Conservation (phyloP, 2,888 invertebrate genomes). For the Leptopilina syphax region DNA sequence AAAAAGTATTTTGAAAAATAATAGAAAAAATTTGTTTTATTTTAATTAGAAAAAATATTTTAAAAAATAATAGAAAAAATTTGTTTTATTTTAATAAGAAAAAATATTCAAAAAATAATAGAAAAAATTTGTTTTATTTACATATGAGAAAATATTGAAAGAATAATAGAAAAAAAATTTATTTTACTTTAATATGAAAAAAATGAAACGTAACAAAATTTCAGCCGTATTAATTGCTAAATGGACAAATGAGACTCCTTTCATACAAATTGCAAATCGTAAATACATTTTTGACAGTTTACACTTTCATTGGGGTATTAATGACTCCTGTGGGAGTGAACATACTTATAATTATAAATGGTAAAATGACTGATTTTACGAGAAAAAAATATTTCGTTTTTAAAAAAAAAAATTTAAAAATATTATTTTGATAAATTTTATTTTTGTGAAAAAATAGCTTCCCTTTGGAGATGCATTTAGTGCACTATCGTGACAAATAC, state of each 20-base stretch:
- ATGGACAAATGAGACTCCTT: background rate
- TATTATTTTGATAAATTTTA: background rate
- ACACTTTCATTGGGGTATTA: conserved; percentile 13
- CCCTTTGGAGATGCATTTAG: conserved; percentile 25
- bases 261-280: background rate
- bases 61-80: no score
- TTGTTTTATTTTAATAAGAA: no score
- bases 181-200: no score
- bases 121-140: no score
- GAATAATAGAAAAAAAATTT: background rate
- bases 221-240: background rate
- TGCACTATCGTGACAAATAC: background rate
- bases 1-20: no score
- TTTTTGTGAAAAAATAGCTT: background rate
- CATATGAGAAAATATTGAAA: no score
- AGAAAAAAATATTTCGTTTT: no score
- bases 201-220: background rate
- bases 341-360: conserved; percentile 7
- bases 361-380: background rate
- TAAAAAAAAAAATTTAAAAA: background rate
- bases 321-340: background rate
- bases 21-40: no score
- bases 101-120: no score
- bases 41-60: no score
- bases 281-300: conserved; percentile 6